Conservation (phyloP, 2,113 vertebrate genomes). For the Alethe castanea region DNA sequence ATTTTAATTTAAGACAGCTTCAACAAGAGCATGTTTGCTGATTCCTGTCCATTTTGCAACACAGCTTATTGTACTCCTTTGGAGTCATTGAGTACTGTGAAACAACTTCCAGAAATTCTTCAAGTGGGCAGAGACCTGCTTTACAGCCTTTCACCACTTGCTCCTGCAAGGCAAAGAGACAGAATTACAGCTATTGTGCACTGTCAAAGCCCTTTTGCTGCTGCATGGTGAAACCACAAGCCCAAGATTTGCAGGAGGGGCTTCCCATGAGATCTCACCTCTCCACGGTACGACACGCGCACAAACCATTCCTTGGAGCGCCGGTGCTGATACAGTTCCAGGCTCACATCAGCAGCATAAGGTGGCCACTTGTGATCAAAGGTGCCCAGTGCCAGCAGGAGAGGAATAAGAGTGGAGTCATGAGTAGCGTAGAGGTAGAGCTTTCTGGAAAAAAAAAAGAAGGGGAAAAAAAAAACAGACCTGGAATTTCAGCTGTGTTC, state of each 20-base stretch:
- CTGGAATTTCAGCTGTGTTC: not conserved
- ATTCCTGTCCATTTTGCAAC: slow-evolving; percentile 50
- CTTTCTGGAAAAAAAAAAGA: slow-evolving; percentile 76
- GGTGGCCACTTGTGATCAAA: slow-evolving; percentile 91
- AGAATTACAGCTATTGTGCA: not conserved
- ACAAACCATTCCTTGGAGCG: slow-evolving; percentile 83
- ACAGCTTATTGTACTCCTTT: slow-evolving; percentile 77
- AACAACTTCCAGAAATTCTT: slow-evolving; percentile 81
- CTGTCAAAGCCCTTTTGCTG: not conserved
- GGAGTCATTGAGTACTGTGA: slow-evolving; percentile 70
- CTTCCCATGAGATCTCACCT: slow-evolving; percentile 71
- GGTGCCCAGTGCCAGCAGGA: slow-evolving; percentile 85
- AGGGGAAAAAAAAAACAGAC: not conserved
- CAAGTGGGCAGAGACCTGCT: slow-evolving; percentile 83
- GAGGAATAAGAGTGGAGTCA: slow-evolving; percentile 86
- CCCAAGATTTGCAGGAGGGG: not conserved
- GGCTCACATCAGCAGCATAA: slow-evolving; percentile 82
- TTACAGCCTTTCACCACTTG: slow-evolving; percentile 84
- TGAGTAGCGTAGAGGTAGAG: slow-evolving; percentile 88
- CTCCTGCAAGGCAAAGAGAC: slow-evolving; percentile 74
- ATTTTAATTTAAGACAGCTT: slow-evolving; percentile 54
- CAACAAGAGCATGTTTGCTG: not conserved
- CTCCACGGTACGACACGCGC: slow-evolving; percentile 79
- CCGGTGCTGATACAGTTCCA: slow-evolving; percentile 86
- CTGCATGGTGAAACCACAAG: not conserved